A percentile compares a stretch with the other conserved stretches of the same genome.
Conservation (phyloP, 2,113 vertebrate species). For the Larimichthys crocea region DNA sequence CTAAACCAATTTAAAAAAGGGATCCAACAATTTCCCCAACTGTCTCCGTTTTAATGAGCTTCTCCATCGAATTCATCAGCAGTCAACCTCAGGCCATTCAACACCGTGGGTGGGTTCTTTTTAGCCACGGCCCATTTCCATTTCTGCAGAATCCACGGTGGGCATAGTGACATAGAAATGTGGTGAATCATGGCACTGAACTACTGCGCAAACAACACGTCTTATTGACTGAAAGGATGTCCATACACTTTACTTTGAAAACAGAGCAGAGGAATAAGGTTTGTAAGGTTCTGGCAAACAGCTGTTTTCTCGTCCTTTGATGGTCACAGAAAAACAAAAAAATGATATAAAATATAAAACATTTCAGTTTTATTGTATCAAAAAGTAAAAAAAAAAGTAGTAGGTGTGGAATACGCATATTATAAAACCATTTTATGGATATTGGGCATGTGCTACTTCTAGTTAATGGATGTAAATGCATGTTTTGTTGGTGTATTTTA, state of each 20-base stretch:
- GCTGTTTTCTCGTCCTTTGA: too few species aligned
- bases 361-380: too few species aligned
- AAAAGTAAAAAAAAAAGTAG: too few species aligned
- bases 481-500: too few species aligned
- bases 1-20: slow-evolving; percentile 39
- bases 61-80: slow-evolving; percentile 17
- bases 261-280: not conserved
- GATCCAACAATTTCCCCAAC: slow-evolving; percentile 30
- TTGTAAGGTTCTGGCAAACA: too few species aligned
- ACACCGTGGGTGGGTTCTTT: slow-evolving; percentile 1
- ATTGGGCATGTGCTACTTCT: too few species aligned
- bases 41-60: slow-evolving; percentile 43
- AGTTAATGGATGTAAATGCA: too few species aligned
- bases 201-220: not conserved
- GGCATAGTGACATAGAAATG: slow-evolving; percentile 2
- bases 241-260: not conserved
- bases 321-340: too few species aligned
- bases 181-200: not conserved
- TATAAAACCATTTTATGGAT: too few species aligned
- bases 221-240: not conserved
- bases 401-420: too few species aligned
- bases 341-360: too few species aligned
- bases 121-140: slow-evolving; percentile 25
- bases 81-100: slow-evolving; percentile 19
- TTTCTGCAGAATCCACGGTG: slow-evolving; percentile 3